Conservation (phyloP, 2,888 invertebrate genomes). For the Drosophila recens region DNA sequence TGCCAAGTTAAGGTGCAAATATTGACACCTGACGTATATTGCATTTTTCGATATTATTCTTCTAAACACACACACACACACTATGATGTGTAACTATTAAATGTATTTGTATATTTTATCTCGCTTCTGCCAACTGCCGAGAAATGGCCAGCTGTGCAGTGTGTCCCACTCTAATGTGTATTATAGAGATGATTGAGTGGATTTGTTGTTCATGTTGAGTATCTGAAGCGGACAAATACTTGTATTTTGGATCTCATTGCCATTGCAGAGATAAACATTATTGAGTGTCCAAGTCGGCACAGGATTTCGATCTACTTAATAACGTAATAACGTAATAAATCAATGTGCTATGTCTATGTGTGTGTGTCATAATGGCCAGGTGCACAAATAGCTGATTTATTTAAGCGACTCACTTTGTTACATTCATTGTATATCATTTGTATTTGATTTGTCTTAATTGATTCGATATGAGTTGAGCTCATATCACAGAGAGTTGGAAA, state of each 20-base stretch:
- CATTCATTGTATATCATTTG: slow-evolving; percentile 50
- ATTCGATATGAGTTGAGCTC: slow-evolving; percentile 25
- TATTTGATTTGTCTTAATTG: slow-evolving; percentile 42
- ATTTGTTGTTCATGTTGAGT: slow-evolving; percentile 70
- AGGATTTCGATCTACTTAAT: slow-evolving; percentile 57
- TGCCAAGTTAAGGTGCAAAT: slow-evolving; percentile 71
- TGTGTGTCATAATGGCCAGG: slow-evolving; percentile 36
- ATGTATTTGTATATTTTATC: slow-evolving; percentile 12
- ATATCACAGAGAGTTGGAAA: not conserved
- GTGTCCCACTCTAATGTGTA: slow-evolving; percentile 53
- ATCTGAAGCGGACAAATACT: slow-evolving; percentile 61
- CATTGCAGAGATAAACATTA: slow-evolving; percentile 64
- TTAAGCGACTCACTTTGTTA: slow-evolving; percentile 39
- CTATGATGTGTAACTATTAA: slow-evolving; percentile 22
- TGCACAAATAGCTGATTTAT: slow-evolving; percentile 33
- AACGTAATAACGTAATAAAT: slow-evolving; percentile 58
- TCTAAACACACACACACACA: slow-evolving; percentile 13
- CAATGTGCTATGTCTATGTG: slow-evolving; percentile 30
- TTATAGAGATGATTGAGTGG: slow-evolving; percentile 79
- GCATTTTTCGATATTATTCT: slow-evolving; percentile 53
- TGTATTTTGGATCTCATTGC: slow-evolving; percentile 50
- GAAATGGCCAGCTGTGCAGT: slow-evolving; percentile 23
- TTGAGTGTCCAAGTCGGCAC: slow-evolving; percentile 58
- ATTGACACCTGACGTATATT: slow-evolving; percentile 72
- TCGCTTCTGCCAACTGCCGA: slow-evolving; percentile 19